Base-by-base conservation (phyloP, 2,888 invertebrate species). In the Aphodius sticticus region DNA sequence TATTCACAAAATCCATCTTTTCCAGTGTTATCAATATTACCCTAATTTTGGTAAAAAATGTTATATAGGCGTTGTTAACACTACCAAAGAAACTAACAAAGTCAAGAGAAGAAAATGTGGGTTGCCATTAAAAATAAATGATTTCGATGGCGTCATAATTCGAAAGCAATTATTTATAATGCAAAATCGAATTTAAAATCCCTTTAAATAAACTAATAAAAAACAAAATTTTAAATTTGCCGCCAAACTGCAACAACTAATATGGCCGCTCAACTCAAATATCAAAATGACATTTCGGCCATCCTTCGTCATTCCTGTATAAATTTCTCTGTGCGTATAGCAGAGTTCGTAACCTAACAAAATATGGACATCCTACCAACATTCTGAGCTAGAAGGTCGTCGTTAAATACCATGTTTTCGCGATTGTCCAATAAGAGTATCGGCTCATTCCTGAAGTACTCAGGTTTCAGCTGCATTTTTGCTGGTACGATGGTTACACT, bases 401-500 rank as follows among this genome's bases (percentile, higher is more conserved):
- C 53, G 12, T 5, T 12, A 53, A 3, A 53, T 53, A 53, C 53
- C 53, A 79, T 79, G 79, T 79, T 79, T 76, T 76, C 53, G 14
- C 71, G 76, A 78, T 77, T 76, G 70, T 76, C 76, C n/a, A 76
- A 76, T 14, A 78, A 76, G 26, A 80, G 76, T 36, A 15, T 78
- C 69, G 16, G 70, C 7, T 75, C 53, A n/a, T 70, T 80, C 36
- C 53, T 80, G 14, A 80, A 77, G 37, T 80, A 80, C 69, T 76
- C 53, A 53, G 80, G 80, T 72, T 77, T 80, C 15, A 78, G 80
- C 14, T 78, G 78, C 15, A 76, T 80, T 35, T 80, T 80, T n/a
- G 80, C 78, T n/a, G 78, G 80, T 69, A 78, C 78, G 7, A 70
- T 75, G 6, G 80, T 80, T 6, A 76, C 78, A 7, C 78, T 78